Base-by-base conservation (phyloP, 2,113 vertebrate genomes). In the Merops nubicus region DNA sequence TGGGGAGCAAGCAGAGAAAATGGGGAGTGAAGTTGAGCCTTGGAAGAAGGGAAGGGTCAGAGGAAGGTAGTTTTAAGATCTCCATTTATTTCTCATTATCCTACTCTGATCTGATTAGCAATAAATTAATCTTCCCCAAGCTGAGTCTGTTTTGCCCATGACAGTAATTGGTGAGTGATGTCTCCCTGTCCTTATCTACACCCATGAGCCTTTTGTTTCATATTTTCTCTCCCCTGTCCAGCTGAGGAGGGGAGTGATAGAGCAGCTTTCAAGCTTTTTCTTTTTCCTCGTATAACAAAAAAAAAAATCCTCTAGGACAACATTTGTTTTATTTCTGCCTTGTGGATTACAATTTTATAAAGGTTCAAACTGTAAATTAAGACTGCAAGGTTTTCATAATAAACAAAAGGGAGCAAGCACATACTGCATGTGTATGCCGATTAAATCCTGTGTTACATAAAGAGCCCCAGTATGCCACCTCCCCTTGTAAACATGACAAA, bases 371-470 rank as follows among this genome's bases (percentile, higher is more conserved):
- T n/a, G 9, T 36, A 95, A 87, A 65, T 68, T 72, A 95, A 91
- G 40, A 48, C 43, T 84, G 47, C 11, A 56, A 78, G 33, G 17
- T 38, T 96, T 95, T 84, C 60, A n/a, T 31, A 85, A 82, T 40
- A 68, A 92, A 92, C 25, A 85, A 93, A 91, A 2, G 8, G 23
- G 8, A 78, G 38, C 28, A 88, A 53, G 36, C 54, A 74, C 48
- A 67, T 60, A 56, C 36, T 67, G 69, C 36, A 91, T 88, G 67
- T 15, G 70, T 85, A 82, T 62, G 70, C 64, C 69, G 59, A 80
- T 91, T 95, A 95, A 95, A 93, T 62, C 67, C 65, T 45, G 19
- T 29, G n/a, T 74, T 87, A 95, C 62, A 81, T 85, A 95, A 95
- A 91, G 88, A 89, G 76, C 60, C 43, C 85, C 45, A 91, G 74